These are phyloP conservation scores for Microvelia longipes DNA, from an alignment of 1,140 invertebrate species.

Conservation along the genomic window DNA sequence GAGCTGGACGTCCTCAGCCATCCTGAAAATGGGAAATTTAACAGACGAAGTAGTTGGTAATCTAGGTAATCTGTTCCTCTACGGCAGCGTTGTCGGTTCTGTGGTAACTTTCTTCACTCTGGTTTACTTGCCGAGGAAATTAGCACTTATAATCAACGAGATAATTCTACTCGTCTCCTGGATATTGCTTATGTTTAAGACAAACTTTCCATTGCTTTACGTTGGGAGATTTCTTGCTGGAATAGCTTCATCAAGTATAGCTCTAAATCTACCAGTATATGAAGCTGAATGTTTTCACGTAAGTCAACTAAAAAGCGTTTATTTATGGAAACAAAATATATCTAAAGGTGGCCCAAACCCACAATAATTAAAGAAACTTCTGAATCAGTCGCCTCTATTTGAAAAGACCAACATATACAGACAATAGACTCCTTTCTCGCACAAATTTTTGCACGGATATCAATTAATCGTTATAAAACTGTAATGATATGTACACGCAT, in stretches of 20 bases:
- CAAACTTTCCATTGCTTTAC: neutral
- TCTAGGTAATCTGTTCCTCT: neutral
- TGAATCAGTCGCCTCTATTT: too few relatives aligned
- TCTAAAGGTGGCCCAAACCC: too few relatives aligned
- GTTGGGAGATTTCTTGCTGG: neutral
- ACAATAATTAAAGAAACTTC: too few relatives aligned
- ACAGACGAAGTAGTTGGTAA: neutral
- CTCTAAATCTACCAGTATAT: neutral
- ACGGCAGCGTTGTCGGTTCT: neutral
- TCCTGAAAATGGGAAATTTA: neutral
- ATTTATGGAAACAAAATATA: too few relatives aligned
- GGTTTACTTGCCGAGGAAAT: neutral
- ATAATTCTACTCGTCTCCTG: neutral
- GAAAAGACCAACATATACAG: too few relatives aligned
- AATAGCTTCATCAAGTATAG: neutral
- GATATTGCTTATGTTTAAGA: neutral
- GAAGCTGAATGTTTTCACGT: neutral
- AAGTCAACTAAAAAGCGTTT: neutral
- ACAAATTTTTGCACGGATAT: too few relatives aligned
- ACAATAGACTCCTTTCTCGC: too few relatives aligned
- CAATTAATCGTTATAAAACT: too few relatives aligned
- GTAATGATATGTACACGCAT: too few relatives aligned
- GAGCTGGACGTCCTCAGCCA: neutral
- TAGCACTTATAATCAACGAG: neutral
- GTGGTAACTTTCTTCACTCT: neutral